Conservation (phyloP, 2,797 vertebrate species). For the Sebastes taczanowskii region DNA sequence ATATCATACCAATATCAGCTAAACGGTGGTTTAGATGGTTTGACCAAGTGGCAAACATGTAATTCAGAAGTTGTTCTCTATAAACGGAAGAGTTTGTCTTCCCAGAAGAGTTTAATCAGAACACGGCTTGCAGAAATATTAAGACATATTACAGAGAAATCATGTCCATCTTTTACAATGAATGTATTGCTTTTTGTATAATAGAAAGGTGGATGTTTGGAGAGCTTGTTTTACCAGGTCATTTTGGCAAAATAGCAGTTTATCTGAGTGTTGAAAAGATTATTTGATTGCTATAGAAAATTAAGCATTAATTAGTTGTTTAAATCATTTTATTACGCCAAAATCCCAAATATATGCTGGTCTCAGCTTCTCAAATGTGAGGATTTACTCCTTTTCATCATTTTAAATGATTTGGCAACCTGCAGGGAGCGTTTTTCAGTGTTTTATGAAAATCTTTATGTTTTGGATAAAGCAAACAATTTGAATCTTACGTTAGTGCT, state of each 20-base stretch:
- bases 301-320: not conserved
- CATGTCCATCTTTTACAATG: not conserved
- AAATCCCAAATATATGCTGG: not conserved
- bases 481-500: not conserved
- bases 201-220: not conserved
- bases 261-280: not conserved
- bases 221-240: not conserved
- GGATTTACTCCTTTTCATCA: not conserved
- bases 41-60: not conserved
- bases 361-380: not conserved
- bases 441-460: not conserved
- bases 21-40: not conserved
- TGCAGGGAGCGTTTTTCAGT: not conserved
- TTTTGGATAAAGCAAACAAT: not conserved
- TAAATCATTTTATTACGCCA: not conserved
- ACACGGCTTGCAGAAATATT: not conserved
- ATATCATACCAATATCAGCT: not conserved
- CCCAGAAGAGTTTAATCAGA: constrained; percentile 6
- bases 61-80: not conserved
- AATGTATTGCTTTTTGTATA: not conserved
- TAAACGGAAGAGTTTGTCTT: constrained; percentile 31
- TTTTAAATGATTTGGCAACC: not conserved
- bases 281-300: not conserved
- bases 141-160: not conserved
- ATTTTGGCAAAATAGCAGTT: not conserved